Conservation (phyloP, 2,888 invertebrate genomes). For the Cinara cedri region DNA sequence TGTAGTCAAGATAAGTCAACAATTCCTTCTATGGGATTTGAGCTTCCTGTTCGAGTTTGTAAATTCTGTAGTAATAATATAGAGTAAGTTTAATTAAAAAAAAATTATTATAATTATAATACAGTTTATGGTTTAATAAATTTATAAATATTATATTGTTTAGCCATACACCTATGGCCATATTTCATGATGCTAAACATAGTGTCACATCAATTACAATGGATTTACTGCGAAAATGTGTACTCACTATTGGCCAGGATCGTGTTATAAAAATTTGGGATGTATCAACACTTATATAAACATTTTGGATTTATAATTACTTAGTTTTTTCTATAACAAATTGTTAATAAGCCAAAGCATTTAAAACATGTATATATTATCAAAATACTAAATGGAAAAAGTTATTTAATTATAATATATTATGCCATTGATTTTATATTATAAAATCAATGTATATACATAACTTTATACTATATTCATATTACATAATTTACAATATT, state of each 20-base stretch:
- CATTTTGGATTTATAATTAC: not conserved
- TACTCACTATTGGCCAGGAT: slow-evolving; percentile 94
- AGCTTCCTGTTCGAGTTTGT: slow-evolving; percentile 96
- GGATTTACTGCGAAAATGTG: slow-evolving; percentile 84
- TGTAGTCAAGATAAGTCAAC: slow-evolving; percentile 88
- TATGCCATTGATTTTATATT: no score
- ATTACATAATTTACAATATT: no score
- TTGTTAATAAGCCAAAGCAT: slow-evolving; percentile 32
- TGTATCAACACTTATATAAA: slow-evolving; percentile 70
- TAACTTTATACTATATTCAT: no score
- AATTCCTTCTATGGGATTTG: slow-evolving; percentile 96
- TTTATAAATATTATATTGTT: slow-evolving; percentile 61
- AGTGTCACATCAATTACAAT: slow-evolving; percentile 85
- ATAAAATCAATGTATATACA: no score
- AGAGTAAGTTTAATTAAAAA: slow-evolving; percentile 74
- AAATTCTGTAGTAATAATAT: slow-evolving; percentile 85
- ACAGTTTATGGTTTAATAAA: not conserved
- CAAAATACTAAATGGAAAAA: no score
- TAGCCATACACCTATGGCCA: slow-evolving; percentile 89
- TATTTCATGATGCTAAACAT: slow-evolving; percentile 95
- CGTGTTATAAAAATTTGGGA: slow-evolving; percentile 94
- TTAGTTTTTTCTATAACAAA: not conserved
- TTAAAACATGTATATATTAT: slow-evolving; percentile 16
- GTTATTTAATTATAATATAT: no score
- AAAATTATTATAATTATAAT: not conserved